Evolutionary conservation across 1,140 invertebrate species (phyloP).

Genomic region (Drosophila ogumai): DNA sequence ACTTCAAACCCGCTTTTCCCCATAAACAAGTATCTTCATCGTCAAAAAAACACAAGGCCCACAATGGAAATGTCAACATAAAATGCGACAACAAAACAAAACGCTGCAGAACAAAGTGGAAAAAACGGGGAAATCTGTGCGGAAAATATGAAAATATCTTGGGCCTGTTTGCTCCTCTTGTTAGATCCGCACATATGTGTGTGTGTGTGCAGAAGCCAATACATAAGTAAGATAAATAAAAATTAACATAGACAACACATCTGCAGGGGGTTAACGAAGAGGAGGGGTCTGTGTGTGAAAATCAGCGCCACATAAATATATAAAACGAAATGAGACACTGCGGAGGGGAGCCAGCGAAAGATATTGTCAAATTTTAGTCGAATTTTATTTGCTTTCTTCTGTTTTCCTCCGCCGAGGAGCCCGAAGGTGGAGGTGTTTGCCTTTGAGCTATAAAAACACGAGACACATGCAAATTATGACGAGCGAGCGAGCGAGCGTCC

Average conservation of each 20-base stretch:
- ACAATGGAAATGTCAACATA: constrained; percentile 49
- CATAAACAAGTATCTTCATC: constrained; percentile 72
- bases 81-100: constrained; percentile 36
- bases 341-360: constrained; percentile 22
- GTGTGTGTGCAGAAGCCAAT: constrained; percentile 29
- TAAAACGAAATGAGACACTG: constrained; percentile 42
- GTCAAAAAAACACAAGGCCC: constrained; percentile 45
- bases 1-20: constrained; percentile 15
- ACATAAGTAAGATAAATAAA: constrained; percentile 78
- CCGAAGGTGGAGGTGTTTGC: constrained; percentile 13
- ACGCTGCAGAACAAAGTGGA: constrained; percentile 26
- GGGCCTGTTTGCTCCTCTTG: constrained; percentile 26
- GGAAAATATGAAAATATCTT: constrained; percentile 62
- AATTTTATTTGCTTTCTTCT: constrained; percentile 58
- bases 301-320: constrained; percentile 59
- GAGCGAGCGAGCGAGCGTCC: constrained; percentile 2
- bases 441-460: constrained; percentile 59
- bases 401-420: background rate
- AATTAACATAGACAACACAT: constrained; percentile 75
- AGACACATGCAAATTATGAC: constrained; percentile 69
- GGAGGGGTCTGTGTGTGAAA: constrained; percentile 30
- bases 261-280: background rate
- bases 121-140: constrained; percentile 34
- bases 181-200: constrained; percentile 26
- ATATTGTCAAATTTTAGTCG: constrained; percentile 60